Evolutionary conservation across 2,113 vertebrate genomes (phyloP), one percentile per base, ranked within the genome.

Genomic region (Catharus minimus): DNA sequence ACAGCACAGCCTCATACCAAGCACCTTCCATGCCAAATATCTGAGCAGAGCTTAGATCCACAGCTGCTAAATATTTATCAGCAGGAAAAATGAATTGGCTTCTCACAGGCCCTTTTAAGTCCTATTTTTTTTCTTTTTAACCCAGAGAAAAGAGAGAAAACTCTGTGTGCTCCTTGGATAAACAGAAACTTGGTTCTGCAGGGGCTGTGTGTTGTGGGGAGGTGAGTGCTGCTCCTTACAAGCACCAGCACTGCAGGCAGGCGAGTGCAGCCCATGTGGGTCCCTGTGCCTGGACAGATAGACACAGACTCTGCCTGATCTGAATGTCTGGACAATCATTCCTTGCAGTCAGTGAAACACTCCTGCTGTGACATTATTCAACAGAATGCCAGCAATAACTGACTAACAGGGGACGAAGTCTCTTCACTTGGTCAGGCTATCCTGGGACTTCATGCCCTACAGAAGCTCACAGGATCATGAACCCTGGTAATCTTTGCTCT

Each of bases 211-310:
- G 4, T 39, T 1, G 1, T 27, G 27, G 26, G 17, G 19, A 57
- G 30, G 20, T 3, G 13, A 65, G 81, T 13, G 41, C 44, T 68
- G 67, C 44, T 76, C 53, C 50, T n/a, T 60, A 68, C n/a, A 83
- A 60, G 55, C n/a, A 32, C 28, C 23, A 55, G 47, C 1, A 5
- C 53, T 32, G 49, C 26, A 43, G 24, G 39, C 19, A 53, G 57
- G 36, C 0, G 0, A 49, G 27, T 8, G 43, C 44, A 79, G n/a
- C 26, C 26, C 28, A 27, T 0, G 5, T 13, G 24, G 49, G 52
- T 33, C 41, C 68, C n/a, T 52, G 21, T 32, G 64, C 41, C 55
- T 15, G 19, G 32, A 16, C 1, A 1, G 24, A 33, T 18, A 56
- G 66, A 21, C 13, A 53, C 20, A 2, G 2, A 49, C n/a, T 44